phyloP scores from a whole-genome alignment of 2,888 invertebrate genomes.

The Cenopis cana region DNA sequence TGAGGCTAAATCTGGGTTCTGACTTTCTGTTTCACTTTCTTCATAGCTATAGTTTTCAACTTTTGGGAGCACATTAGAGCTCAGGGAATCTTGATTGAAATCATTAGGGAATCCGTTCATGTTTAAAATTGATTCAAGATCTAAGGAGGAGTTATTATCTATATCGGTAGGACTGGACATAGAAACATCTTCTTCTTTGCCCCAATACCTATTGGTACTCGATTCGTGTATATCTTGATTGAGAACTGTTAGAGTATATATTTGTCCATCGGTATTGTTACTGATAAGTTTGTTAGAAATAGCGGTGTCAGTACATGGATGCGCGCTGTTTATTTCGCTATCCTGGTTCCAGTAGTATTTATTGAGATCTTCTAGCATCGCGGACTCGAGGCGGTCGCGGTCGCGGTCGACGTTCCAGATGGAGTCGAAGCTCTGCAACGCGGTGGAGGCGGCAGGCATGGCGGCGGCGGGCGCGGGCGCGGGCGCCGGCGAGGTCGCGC shows the following conservation, averaged over 20 bases:
- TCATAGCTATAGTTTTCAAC: constrained; percentile 91
- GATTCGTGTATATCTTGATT: constrained; percentile 91
- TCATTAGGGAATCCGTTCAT: constrained; percentile 87
- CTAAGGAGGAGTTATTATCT: constrained; percentile 87
- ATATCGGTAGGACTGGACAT: constrained; percentile 86
- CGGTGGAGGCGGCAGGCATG: constrained; percentile 75
- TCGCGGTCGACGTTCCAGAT: constrained; percentile 90
- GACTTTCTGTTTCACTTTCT: constrained; percentile 91
- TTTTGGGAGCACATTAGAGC: constrained; percentile 85
- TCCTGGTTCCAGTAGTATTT: constrained; percentile 93
- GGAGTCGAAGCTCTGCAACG: constrained; percentile 83
- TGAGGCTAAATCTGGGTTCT: constrained; percentile 88
- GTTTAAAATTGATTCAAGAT: constrained; percentile 92
- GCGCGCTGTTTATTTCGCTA: constrained; percentile 82
- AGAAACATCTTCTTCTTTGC: constrained; percentile 87
- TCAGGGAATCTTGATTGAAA: constrained; percentile 84
- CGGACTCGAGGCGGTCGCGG: constrained; percentile 89
- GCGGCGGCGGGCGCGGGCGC: constrained; percentile 67
- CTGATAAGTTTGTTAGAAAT: constrained; percentile 81
- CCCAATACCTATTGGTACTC: constrained; percentile 87
- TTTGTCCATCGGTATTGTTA: constrained; percentile 91
- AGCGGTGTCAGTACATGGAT: constrained; percentile 78
- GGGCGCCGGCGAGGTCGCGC: constrained; percentile 61
- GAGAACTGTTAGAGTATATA: constrained; percentile 94
- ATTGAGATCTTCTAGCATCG: constrained; percentile 93